Base-by-base conservation (phyloP, 2,888 invertebrate genomes). In the Drosophila ezoana region DNA sequence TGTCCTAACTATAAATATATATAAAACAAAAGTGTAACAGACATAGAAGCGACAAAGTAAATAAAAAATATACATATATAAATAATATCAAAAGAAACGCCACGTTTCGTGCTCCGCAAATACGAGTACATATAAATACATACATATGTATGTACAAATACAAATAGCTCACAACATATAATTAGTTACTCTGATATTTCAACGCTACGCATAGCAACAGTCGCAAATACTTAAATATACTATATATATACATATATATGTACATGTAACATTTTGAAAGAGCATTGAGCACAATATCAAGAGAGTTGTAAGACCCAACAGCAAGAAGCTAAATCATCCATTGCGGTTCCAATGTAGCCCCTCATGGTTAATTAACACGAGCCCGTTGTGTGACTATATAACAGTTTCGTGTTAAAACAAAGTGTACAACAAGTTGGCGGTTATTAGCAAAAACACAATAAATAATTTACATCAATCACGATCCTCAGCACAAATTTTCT, bases 291-390 rank as follows among this genome's bases (percentile, higher is more conserved):
- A 44, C 0, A 45, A 45, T 32, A 41, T 14, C 18, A 8, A 59
- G 53, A 59, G 70, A 47, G 66, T 51, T 51, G 52, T 20, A 59
- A 61, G 35, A 28, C 8, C 65, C 48, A 49, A 61, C 49, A 66
- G 40, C 51, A 48, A 62, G 20, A 57, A 41, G 23, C 52, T 28
- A 66, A 66, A 66, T 52, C 60, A 68, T 63, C 41, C 58, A 35
- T 78, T 64, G 84, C 56, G 75, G 61, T 90, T 87, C 90, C 91
- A 90, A 90, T 90, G 90, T 90, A 90, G 91, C 90, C 91, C 83
- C 73, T 84, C 73, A 80, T 70, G 80, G 70, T 76, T 78, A 72
- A 73, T 90, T 91, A 90, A 85, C 90, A 90, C 90, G 90, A 89
- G 61, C 75, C 48, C 85, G 89, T 74, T 88, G 87, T 86, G 76